phyloP scores from a whole-genome alignment of 2,113 vertebrate genomes.

The Hyperopisus bebe region DNA sequence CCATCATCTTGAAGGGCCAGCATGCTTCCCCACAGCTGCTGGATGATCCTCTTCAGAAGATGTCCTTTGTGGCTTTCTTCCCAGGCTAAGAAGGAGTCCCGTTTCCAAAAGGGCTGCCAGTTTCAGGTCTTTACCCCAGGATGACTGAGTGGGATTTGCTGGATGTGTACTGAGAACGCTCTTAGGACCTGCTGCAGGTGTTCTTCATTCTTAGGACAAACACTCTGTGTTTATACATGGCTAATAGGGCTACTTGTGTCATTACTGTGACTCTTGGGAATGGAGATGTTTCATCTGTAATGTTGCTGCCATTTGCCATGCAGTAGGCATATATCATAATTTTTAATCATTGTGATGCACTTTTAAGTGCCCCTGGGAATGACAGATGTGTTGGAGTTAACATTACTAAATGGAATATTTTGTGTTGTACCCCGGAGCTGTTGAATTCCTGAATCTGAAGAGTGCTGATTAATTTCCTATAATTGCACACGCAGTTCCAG shows the following conservation, averaged over 20 bases:
- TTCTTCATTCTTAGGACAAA: conserved; percentile 6
- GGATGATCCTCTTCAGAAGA: conserved; percentile 47
- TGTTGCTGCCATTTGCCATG: not conserved
- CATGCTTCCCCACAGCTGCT: conserved; percentile 38
- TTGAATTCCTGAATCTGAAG: not conserved
- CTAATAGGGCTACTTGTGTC: conserved; percentile 54
- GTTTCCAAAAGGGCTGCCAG: not conserved
- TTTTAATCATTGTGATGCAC: not conserved
- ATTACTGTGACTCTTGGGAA: conserved; percentile 49
- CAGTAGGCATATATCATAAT: not conserved
- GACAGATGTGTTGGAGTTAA: not conserved
- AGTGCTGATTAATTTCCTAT: not conserved
- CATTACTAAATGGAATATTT: not conserved
- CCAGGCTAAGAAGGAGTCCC: not conserved
- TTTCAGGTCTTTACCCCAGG: not conserved
- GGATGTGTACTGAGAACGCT: not conserved
- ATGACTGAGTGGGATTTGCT: not conserved
- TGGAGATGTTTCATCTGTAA: conserved; percentile 42
- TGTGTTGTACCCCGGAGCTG: not conserved
- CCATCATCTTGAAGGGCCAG: not conserved
- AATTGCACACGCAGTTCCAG: not conserved
- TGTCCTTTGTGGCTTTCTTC: conserved; percentile 50
- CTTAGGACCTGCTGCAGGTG: conserved; percentile 51
- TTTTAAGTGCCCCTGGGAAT: not conserved
- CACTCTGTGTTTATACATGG: conserved; percentile 50